Evolutionary conservation across 2,113 vertebrate species (phyloP).

Genomic region (Cercopithecus mona): DNA sequence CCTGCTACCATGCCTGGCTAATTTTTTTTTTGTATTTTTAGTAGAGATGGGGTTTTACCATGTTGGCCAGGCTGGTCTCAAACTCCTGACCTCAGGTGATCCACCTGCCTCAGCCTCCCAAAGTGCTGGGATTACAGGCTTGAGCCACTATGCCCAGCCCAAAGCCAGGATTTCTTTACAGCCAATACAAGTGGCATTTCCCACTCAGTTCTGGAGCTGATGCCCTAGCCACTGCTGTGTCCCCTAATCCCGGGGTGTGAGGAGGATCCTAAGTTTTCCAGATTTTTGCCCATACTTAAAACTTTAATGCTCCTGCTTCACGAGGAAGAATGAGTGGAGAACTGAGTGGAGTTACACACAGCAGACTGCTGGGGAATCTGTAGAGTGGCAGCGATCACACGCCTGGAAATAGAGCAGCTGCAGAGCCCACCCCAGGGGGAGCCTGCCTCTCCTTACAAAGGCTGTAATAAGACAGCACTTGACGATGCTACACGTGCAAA

Average conservation of each 20-base stretch:
- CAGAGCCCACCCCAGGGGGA: neutral
- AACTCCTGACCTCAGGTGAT: too few species aligned
- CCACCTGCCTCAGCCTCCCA: too few species aligned
- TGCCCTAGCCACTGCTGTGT: neutral
- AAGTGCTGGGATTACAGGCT: too few species aligned
- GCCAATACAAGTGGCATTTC: neutral
- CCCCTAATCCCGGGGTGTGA: neutral
- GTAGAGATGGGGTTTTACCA: too few species aligned
- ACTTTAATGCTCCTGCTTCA: neutral
- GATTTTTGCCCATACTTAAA: conserved; percentile 16
- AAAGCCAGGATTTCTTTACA: neutral
- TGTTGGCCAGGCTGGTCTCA: too few species aligned
- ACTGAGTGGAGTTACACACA: neutral
- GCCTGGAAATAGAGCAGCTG: conserved; percentile 33
- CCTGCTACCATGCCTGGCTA: fast-evolving
- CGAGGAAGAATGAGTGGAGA: neutral
- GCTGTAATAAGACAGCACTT: neutral
- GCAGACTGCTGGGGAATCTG: neutral
- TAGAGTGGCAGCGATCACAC: neutral
- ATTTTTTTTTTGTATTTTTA: too few species aligned
- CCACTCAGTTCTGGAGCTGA: neutral
- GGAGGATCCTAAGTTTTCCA: conserved; percentile 33
- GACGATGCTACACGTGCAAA: neutral
- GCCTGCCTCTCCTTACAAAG: neutral
- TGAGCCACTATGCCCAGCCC: too few species aligned